A percentile compares a stretch with the other conserved stretches of the same genome.
Conservation (phyloP, 2,888 invertebrate genomes). For the Zygogramma bicolorata region DNA sequence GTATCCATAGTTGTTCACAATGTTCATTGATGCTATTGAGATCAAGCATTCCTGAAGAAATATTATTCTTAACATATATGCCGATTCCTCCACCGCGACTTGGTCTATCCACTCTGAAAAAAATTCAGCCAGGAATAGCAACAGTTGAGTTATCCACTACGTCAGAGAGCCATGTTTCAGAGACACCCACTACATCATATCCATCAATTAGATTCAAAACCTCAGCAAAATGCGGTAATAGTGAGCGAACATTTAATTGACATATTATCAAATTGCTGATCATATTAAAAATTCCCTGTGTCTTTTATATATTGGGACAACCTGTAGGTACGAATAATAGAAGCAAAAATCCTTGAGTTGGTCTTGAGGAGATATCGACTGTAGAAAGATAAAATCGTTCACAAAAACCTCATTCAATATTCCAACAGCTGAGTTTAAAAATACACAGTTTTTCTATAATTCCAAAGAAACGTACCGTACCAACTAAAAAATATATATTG, state of each 20-base stretch:
- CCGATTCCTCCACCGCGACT: too few species aligned
- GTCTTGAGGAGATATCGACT: neutral
- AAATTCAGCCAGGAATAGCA: constrained; percentile 3
- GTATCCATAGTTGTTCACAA: too few species aligned
- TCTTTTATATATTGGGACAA: constrained; percentile 1
- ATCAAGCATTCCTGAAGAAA: too few species aligned
- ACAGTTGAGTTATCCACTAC: constrained; percentile 13
- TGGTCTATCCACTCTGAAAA: too few species aligned
- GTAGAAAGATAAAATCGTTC: constrained; percentile 8
- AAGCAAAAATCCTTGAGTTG: constrained; percentile 13
- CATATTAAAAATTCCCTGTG: neutral
- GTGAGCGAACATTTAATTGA: constrained; percentile 13
- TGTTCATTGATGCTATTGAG: too few species aligned
- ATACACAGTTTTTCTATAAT: neutral
- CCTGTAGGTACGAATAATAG: too few species aligned
- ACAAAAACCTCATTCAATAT: constrained; percentile 7
- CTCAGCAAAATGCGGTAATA: constrained; percentile 17
- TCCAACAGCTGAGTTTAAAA: neutral
- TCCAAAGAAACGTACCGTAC: neutral
- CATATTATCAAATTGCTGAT: constrained; percentile 17
- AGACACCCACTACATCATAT: constrained; percentile 7
- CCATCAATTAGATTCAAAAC: constrained; percentile 11
- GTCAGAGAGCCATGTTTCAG: neutral
- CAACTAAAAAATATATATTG: too few species aligned
- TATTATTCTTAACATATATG: too few species aligned